Evolutionary conservation across 2,888 invertebrate genomes (phyloP).

Genomic region (Cheilosia impressa): DNA sequence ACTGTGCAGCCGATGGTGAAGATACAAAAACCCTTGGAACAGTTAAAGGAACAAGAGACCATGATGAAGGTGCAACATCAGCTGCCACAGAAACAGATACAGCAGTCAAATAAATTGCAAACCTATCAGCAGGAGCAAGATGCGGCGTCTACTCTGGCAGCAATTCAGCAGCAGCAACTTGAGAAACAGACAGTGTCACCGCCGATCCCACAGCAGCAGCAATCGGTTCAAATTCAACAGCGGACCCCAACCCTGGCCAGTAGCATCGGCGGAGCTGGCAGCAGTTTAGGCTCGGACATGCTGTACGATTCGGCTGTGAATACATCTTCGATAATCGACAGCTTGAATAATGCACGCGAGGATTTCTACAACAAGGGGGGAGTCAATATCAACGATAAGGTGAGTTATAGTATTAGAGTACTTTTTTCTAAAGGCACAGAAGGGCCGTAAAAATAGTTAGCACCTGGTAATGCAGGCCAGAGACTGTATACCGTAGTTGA

Average conservation of each 20-base stretch:
- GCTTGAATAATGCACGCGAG: slow-evolving; percentile 82
- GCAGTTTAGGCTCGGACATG: slow-evolving; percentile 77
- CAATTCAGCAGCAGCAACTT: slow-evolving; percentile 72
- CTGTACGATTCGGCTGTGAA: slow-evolving; percentile 82
- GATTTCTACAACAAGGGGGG: slow-evolving; percentile 81
- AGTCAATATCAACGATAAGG: slow-evolving; percentile 80
- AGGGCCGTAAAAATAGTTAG: too few species aligned
- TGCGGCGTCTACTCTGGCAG: slow-evolving; percentile 66
- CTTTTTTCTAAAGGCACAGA: neutral
- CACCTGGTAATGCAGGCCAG: too few species aligned
- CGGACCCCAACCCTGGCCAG: slow-evolving; percentile 72
- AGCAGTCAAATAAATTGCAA: slow-evolving; percentile 61
- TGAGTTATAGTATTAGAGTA: slow-evolving; percentile 74
- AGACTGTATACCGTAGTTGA: too few species aligned
- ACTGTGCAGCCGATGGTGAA: slow-evolving; percentile 70
- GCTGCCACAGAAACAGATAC: slow-evolving; percentile 76
- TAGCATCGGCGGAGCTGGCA: slow-evolving; percentile 56
- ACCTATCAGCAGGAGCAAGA: slow-evolving; percentile 68
- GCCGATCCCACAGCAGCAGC: slow-evolving; percentile 74
- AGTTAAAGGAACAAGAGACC: slow-evolving; percentile 58
- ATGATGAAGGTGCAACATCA: slow-evolving; percentile 73
- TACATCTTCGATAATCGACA: slow-evolving; percentile 83
- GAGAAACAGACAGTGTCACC: slow-evolving; percentile 67
- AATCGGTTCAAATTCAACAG: slow-evolving; percentile 77
- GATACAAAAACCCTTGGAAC: slow-evolving; percentile 58